Evolutionary conservation across 2,113 vertebrate species (phyloP).

Genomic region (Grallaria varia): DNA sequence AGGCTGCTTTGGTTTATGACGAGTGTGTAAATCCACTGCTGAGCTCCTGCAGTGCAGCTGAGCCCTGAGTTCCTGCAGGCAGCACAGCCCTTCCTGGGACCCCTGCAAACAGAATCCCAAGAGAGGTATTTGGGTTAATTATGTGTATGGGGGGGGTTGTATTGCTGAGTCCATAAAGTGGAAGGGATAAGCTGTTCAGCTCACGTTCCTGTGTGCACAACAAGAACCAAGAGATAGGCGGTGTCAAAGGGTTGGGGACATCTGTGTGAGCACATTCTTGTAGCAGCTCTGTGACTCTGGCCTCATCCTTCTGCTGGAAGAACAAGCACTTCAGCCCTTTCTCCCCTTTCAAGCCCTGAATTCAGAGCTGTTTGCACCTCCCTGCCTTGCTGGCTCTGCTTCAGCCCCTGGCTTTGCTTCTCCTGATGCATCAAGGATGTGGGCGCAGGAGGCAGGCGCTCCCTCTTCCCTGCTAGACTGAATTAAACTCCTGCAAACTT

Average conservation of each 20-base stretch:
- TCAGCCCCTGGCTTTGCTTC: background rate
- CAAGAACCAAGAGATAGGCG: background rate
- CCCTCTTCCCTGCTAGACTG: background rate
- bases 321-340: background rate
- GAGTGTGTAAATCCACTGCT: background rate
- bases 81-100: background rate
- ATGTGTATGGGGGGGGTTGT: background rate
- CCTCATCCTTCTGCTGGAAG: background rate
- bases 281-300: background rate
- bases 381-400: rapidly evolving
- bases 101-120: background rate
- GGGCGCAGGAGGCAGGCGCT: background rate
- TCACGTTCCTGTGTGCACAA: background rate
- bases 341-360: background rate
- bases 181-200: background rate
- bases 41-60: background rate
- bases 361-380: background rate
- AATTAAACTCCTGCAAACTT: background rate
- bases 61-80: background rate
- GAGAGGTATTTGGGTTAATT: background rate
- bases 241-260: background rate
- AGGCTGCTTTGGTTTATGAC: background rate
- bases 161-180: background rate
- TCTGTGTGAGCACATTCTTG: rapidly evolving
- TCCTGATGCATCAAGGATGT: rapidly evolving